Evolutionary conservation across 53 echinoderm and acorn worm genomes (phyloP).

Genomic region (Holothuria scabra): DNA sequence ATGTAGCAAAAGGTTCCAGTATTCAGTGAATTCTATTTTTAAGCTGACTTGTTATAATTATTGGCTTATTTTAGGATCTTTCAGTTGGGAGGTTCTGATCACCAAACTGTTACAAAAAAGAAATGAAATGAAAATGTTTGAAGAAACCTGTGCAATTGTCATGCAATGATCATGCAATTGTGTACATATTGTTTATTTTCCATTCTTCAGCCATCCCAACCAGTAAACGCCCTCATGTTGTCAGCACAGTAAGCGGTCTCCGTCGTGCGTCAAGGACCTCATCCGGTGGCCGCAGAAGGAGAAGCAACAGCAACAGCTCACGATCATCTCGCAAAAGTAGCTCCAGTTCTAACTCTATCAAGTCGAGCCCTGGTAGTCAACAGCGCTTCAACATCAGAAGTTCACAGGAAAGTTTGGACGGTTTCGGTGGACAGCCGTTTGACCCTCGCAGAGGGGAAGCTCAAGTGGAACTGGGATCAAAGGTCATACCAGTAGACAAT

Average conservation of each 20-base stretch:
- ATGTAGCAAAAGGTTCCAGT: too few species aligned
- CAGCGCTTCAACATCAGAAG: conserved; percentile 71
- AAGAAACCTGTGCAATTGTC: too few species aligned
- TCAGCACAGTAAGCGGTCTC: conserved; percentile 87
- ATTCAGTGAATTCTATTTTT: too few species aligned
- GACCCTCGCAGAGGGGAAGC: conserved; percentile 53
- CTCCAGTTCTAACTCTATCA: conserved; percentile 94
- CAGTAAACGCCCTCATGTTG: conserved; percentile 91
- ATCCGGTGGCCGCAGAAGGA: conserved; percentile 77
- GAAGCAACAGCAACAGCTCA: conserved; percentile 99
- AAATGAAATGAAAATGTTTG: too few species aligned
- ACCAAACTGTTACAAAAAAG: too few species aligned
- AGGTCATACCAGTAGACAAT: conserved; percentile 7
- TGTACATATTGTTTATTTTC: too few species aligned
- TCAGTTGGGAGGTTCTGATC: too few species aligned
- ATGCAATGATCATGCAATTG: too few species aligned
- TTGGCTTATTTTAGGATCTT: too few species aligned
- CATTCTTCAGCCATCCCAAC: conserved; percentile 50
- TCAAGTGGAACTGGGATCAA: conserved; percentile 16
- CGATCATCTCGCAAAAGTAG: conserved; percentile 87
- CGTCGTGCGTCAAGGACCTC: conserved; percentile 81
- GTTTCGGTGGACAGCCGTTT: conserved; percentile 84
- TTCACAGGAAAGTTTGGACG: conserved; percentile 91
- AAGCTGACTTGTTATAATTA: too few species aligned
- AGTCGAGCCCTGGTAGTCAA: conserved; percentile 92